A percentile compares a stretch with the other conserved stretches of the same genome.
Conservation (phyloP, 2,888 invertebrate species). For the Agrypnus murinus region DNA sequence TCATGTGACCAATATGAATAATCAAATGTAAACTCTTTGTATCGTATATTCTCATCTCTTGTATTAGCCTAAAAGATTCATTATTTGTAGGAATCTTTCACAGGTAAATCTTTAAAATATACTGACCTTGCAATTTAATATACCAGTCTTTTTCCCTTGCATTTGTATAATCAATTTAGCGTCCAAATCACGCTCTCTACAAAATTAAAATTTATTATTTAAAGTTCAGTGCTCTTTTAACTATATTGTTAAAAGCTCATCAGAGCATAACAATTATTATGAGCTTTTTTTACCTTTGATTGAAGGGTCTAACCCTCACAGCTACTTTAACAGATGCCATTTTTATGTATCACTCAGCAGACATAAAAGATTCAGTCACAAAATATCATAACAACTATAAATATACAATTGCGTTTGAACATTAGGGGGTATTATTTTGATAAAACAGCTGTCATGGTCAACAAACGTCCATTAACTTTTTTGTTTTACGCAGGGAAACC, state of each 20-base stretch:
- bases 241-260: slow-evolving; percentile 31
- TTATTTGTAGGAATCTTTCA: neutral
- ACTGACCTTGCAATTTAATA: slow-evolving; percentile 82
- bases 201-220: slow-evolving; percentile 67
- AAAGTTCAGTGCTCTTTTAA: slow-evolving; percentile 43
- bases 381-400: slow-evolving; percentile 31
- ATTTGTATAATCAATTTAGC: slow-evolving; percentile 89
- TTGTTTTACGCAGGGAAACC: slow-evolving; percentile 7
- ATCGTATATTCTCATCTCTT: slow-evolving; percentile 71
- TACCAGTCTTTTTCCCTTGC: slow-evolving; percentile 87
- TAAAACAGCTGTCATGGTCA: slow-evolving; percentile 36
- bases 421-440: slow-evolving; percentile 21
- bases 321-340: slow-evolving; percentile 96
- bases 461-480: slow-evolving; percentile 24
- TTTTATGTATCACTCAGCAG: slow-evolving; percentile 47
- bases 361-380: slow-evolving; percentile 26
- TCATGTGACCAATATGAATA: slow-evolving; percentile 92
- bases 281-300: slow-evolving; percentile 79
- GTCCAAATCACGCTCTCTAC: slow-evolving; percentile 89
- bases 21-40: slow-evolving; percentile 92
- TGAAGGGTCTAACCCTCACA: slow-evolving; percentile 92
- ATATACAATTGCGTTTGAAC: slow-evolving; percentile 31
- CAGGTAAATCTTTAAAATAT: neutral
- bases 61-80: slow-evolving; percentile 65
- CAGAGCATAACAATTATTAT: slow-evolving; percentile 44